Conservation (phyloP, 2,113 vertebrate genomes). For the Cheirogaleus medius region DNA sequence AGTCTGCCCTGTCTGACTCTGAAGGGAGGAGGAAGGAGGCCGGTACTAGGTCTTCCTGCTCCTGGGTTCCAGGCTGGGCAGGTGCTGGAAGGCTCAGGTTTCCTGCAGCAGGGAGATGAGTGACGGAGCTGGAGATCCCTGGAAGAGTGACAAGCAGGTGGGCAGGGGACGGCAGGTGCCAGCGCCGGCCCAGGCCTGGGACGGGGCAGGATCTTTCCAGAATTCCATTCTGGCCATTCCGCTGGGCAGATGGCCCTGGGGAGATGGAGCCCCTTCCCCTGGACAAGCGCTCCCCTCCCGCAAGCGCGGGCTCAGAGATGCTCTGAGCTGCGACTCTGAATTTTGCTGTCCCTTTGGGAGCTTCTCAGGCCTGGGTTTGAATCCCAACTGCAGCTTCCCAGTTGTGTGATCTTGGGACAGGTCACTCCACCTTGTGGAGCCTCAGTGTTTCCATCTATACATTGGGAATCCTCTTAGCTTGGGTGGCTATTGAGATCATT, state of each 20-base stretch:
- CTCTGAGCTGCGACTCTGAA: background rate
- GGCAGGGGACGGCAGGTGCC: background rate
- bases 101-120: background rate
- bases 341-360: background rate
- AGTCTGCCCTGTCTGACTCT: background rate
- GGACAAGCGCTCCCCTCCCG: background rate
- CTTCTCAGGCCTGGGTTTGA: background rate
- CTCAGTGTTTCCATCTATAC: background rate
- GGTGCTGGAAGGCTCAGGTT: conserved; percentile 7
- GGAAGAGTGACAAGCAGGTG: background rate
- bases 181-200: background rate
- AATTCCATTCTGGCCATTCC: background rate
- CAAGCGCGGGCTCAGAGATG: background rate
- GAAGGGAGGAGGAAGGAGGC: background rate
- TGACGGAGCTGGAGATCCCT: background rate
- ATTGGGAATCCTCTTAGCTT: background rate
- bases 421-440: background rate
- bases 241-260: background rate
- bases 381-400: background rate
- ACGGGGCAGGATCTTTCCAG: background rate
- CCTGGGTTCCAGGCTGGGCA: background rate
- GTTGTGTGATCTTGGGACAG: background rate
- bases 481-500: background rate
- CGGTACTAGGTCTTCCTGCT: background rate
- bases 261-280: background rate